Evolutionary conservation across 2,888 invertebrate species (phyloP), one percentile per base, ranked within the genome.

Genomic region (Meganola albula): DNA sequence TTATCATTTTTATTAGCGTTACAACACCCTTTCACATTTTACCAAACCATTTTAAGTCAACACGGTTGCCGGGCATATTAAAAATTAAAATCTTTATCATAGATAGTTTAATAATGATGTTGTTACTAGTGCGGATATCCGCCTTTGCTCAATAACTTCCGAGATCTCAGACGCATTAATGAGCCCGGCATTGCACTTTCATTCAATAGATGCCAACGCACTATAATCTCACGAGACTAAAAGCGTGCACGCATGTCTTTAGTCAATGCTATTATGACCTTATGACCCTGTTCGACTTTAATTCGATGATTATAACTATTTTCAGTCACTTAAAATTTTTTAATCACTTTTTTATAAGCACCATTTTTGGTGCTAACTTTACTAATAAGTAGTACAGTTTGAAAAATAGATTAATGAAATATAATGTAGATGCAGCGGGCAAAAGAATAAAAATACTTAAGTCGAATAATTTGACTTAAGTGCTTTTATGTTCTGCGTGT

Each of bases 141-240:
- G 55, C 34, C 38, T 44, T 21, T 27, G 28, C 34, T 33, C 31
- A 26, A 25, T 25, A 21, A 40, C 49, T 54, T 54, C 55, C 55
- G 55, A 53, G 40, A 21, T 40, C 26, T 40, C 55, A 44, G 55
- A 52, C 51, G 54, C 48, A 54, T 53, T 44, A 51, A 54, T 54
- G 48, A 40, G 44, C 25, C 18, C 58, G 53, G 41, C 52, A 53
- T 38, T 69, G 72, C 71, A 73, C 72, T 77, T 72, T 73, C 73
- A 78, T 77, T 74, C 68, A 70, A 67, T 66, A 62, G 63, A 59
- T 64, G 72, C 63, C 74, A 79, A 82, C 65, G 82, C 66, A 75
- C 79, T 75, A 45, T 83, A 83, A 83, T 82, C 82, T 71, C 54
- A 48, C 56, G 66, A 69, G 71, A 65, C 72, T 49, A 39, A 43